Conservation (phyloP, 2,113 vertebrate genomes). For the Urocynchramus pylzowi region DNA sequence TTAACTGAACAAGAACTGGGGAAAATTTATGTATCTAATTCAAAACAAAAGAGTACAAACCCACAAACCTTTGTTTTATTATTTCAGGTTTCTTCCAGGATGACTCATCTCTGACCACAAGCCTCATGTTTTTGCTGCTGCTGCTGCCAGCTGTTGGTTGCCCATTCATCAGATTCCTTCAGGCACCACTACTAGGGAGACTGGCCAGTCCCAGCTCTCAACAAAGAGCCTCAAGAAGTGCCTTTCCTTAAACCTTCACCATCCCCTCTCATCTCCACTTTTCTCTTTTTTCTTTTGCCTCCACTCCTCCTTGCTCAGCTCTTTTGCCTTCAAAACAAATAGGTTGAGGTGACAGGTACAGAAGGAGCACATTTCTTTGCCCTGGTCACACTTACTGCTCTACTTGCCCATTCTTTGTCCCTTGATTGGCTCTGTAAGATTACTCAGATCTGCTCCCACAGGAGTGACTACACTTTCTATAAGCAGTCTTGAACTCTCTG, state of each 20-base stretch:
- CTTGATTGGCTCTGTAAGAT: neutral
- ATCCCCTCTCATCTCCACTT: neutral
- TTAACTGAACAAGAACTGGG: neutral
- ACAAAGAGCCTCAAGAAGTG: neutral
- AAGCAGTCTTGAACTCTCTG: neutral
- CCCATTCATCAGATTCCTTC: neutral
- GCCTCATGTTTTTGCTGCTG: neutral
- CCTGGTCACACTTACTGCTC: neutral
- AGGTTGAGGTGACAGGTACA: neutral
- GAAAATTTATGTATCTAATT: neutral
- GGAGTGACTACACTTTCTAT: neutral
- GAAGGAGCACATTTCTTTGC: neutral
- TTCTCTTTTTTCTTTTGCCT: neutral
- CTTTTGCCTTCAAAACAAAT: neutral
- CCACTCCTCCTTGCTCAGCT: neutral
- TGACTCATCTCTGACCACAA: neutral
- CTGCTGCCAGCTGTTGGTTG: neutral
- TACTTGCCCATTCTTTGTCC: fast-evolving
- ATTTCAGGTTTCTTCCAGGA: neutral
- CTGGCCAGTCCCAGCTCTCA: neutral
- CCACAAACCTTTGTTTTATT: neutral
- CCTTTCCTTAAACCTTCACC: neutral
- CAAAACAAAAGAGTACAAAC: neutral
- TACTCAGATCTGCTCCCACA: neutral
- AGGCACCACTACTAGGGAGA: neutral